Evolutionary conservation across 2,113 vertebrate genomes (phyloP), one percentile per base, ranked within the genome.

Genomic region (Alligator mississippiensis): DNA sequence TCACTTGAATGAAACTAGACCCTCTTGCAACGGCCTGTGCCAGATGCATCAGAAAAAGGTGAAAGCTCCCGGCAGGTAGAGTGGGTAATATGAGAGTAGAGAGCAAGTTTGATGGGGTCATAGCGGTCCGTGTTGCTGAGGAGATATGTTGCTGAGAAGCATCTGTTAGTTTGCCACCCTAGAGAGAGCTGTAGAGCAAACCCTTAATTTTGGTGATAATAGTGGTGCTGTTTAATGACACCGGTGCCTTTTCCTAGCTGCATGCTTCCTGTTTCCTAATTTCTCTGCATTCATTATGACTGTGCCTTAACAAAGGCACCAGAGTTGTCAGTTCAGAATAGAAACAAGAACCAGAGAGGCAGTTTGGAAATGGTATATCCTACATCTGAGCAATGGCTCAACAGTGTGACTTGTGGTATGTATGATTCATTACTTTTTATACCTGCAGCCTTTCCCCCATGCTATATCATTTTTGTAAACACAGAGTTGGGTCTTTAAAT

Each of bases 111-210:
- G 63, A 57, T 2, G 5, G 0, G 0, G 27, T 90, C 88, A 25
- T 0, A 0, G 85, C 77, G 66, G 61, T 87, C 61, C 68, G 77
- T 90, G 61, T 1, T 54, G 83, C 90, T 94, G 91, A 79, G 80
- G n/a, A 21, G 25, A 55, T 55, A 66, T 72, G 84, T 90, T 57
- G 82, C 84, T 60, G 89, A 27, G 15, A 62, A 8, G 11, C 38
- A 7, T 13, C 72, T 34, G 62, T 89, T 96, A 95, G 60, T 95
- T 95, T 93, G 74, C 61, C 86, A 85, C 77, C 75, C 79, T 80
- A 94, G 34, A 84, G 55, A 70, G 88, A 82, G 14, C 28, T 72
- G 68, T 68, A 93, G 85, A 81, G 16, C n/a, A 21, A 28, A 14
- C 34, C 21, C 72, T n/a, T 74, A 66, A 72, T 89, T 91, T 21